A percentile compares a stretch with the other conserved stretches of the same genome.
These are phyloP conservation scores for Erpetoichthys calabaricus DNA, from an alignment of 2,797 vertebrate species.

Conservation along the genomic window DNA sequence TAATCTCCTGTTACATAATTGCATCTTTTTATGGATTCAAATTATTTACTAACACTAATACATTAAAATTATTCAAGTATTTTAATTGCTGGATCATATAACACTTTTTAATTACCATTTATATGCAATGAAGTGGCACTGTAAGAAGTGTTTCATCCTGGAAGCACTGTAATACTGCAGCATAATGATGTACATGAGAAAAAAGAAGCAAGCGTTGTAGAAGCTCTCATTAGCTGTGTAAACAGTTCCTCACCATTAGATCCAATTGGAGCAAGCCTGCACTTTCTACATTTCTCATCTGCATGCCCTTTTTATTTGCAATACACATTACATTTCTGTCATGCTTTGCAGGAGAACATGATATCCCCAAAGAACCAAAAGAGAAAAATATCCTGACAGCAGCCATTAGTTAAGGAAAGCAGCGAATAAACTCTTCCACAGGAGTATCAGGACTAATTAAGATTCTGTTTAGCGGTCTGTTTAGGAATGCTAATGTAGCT, in stretches of 20 bases:
- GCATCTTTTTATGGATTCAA: too few relatives aligned
- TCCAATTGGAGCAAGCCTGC: slow-evolving; percentile 30
- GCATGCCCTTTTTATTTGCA: slow-evolving; percentile 17
- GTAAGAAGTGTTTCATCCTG: slow-evolving; percentile 3
- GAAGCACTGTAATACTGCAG: slow-evolving; percentile 7
- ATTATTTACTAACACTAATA: too few relatives aligned
- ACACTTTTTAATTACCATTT: too few relatives aligned
- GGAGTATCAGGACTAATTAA: slow-evolving; percentile 61
- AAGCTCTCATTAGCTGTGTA: slow-evolving; percentile 29
- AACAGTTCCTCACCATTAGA: slow-evolving; percentile 31
- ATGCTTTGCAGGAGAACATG: slow-evolving; percentile 48
- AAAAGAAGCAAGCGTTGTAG: slow-evolving; percentile 16
- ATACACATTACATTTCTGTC: slow-evolving; percentile 48
- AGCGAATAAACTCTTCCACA: slow-evolving; percentile 51
- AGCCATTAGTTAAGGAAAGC: slow-evolving; percentile 50
- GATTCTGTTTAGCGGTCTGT: slow-evolving; percentile 57
- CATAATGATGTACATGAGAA: slow-evolving; percentile 19
- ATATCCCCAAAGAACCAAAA: slow-evolving; percentile 45
- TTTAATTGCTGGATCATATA: too few relatives aligned
- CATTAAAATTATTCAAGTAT: too few relatives aligned
- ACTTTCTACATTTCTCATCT: slow-evolving; percentile 26
- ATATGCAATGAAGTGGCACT: too few relatives aligned
- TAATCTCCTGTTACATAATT: too few relatives aligned
- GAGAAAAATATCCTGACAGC: slow-evolving; percentile 45
- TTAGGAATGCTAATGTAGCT: slow-evolving; percentile 61